Base-by-base conservation (phyloP, 1,140 invertebrate genomes). In the Anoplophora glabripennis region DNA sequence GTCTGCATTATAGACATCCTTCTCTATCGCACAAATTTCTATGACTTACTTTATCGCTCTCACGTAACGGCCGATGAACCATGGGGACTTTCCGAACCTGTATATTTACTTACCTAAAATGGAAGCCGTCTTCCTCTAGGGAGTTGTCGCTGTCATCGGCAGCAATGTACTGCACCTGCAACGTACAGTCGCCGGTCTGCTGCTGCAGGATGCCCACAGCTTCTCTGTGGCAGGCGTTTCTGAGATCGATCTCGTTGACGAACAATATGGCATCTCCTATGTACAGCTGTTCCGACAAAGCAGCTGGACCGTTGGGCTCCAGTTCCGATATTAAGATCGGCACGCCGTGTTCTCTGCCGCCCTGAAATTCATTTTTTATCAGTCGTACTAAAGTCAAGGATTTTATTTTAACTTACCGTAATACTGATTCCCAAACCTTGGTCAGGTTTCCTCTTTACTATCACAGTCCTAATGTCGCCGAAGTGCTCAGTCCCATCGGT, bases 291-390 rank as follows among this genome's bases (percentile, higher is more conserved):
- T 83, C 81, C 53, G 82, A 86, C 57, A 85, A 70, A 40, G 86
- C 84, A 3, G 89, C 90, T 40, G 89, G 87, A 52, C 88, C 87
- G 59, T 87, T 85, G 47, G 84, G 81, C 74, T 93, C 88, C 68
- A 93, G 80, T 76, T 93, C 90, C 15, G 89, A 92, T 63, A 93
- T 89, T n/a, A 93, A 74, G 57, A 93, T 89, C 0, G 90, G 90
- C 34, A 93, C 88, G 33, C 89, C 89, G 77, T 93, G 89, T 71
- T 93, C 90, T 61, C 87, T 82, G 8, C 90, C 90, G 55, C 89
- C 90, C 88, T 90, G 66, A 52, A 61, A 57, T 53, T 17, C 8
- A 33, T 46, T 46, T n/a, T 40, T 4, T n/a, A 8, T 11, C 38
- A 14, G 2, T 14, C 2, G 38, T 3, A 45, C 44, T 11, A 45